Evolutionary conservation across 1,140 invertebrate genomes (phyloP).

Genomic region (Drosophila virilis): DNA sequence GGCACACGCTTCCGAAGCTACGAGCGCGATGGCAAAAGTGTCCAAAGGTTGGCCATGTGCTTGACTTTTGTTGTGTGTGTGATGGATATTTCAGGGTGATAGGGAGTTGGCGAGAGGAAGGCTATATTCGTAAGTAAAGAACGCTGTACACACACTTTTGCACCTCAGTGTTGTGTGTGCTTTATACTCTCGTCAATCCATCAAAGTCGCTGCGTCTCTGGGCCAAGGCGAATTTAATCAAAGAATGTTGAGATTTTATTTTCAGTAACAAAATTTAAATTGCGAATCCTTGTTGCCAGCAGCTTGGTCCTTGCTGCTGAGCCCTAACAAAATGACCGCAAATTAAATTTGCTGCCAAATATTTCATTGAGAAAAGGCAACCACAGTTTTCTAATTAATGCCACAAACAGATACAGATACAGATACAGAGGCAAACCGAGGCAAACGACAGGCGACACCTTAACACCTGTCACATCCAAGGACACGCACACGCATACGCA

Average conservation of each 20-base stretch:
- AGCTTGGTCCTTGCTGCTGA: slow-evolving; percentile 7
- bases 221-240: slow-evolving; percentile 64
- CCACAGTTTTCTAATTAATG: slow-evolving; percentile 77
- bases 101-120: not conserved
- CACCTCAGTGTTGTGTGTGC: slow-evolving; percentile 26
- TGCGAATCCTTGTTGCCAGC: not conserved
- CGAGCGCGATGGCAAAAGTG: slow-evolving; percentile 32
- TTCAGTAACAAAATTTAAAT: slow-evolving; percentile 47
- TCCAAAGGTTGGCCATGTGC: slow-evolving; percentile 62
- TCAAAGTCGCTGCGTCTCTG: slow-evolving; percentile 50
- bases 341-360: slow-evolving; percentile 74
- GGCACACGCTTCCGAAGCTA: slow-evolving; percentile 8
- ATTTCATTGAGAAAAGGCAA: slow-evolving; percentile 40
- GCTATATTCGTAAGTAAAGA: slow-evolving; percentile 21
- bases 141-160: slow-evolving; percentile 42
- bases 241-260: slow-evolving; percentile 58
- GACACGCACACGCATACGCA: slow-evolving; percentile 22
- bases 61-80: slow-evolving; percentile 67
- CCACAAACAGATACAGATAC: slow-evolving; percentile 5
- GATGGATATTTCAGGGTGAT: not conserved
- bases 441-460: slow-evolving; percentile 53
- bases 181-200: slow-evolving; percentile 60
- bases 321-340: slow-evolving; percentile 51
- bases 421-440: slow-evolving; percentile 2
- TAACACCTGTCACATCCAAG: slow-evolving; percentile 68